Conservation (phyloP, 1,140 invertebrate species). For the Polyergus mexicanus region DNA sequence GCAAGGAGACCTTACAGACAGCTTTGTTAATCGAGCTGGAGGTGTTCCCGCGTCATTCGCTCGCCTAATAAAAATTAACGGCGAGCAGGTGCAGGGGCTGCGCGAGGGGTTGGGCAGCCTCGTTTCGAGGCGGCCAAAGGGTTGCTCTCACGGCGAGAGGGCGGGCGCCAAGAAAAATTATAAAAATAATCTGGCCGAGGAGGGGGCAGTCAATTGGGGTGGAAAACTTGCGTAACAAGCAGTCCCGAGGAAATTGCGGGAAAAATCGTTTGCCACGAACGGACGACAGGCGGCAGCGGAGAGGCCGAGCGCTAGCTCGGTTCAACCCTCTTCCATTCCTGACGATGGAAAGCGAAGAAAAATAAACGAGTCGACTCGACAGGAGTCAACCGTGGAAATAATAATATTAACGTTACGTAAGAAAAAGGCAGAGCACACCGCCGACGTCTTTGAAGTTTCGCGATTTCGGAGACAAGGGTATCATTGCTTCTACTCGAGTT, state of each 20-base stretch:
- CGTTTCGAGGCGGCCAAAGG: constrained; percentile 76
- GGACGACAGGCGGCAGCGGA: constrained; percentile 68
- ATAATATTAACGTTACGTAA: constrained; percentile 73
- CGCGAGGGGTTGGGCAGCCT: constrained; percentile 68
- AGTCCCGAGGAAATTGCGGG: constrained; percentile 76
- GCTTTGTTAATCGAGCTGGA: constrained; percentile 77
- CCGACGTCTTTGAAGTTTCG: constrained; percentile 38
- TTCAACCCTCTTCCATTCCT: constrained; percentile 61
- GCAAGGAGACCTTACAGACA: constrained; percentile 75
- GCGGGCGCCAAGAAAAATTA: constrained; percentile 79
- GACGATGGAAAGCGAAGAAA: constrained; percentile 72
- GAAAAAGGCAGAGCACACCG: constrained; percentile 14
- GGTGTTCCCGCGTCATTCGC: constrained; percentile 78
- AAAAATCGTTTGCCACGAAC: constrained; percentile 78
- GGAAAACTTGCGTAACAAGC: constrained; percentile 81
- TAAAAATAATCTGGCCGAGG: constrained; percentile 80
- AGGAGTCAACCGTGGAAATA: constrained; percentile 73
- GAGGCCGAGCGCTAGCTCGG: constrained; percentile 42
- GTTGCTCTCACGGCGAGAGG: constrained; percentile 70
- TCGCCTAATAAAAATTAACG: constrained; percentile 79
- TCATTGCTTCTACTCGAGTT: not conserved
- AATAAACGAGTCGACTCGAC: constrained; percentile 72
- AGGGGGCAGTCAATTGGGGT: constrained; percentile 79
- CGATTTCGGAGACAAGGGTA: constrained; percentile 38
- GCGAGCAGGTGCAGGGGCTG: constrained; percentile 74